A percentile compares a stretch with the other conserved stretches of the same genome.
Evolutionary conservation across 2,888 invertebrate species (phyloP).

Genomic region (Sarcophaga caerulescens): DNA sequence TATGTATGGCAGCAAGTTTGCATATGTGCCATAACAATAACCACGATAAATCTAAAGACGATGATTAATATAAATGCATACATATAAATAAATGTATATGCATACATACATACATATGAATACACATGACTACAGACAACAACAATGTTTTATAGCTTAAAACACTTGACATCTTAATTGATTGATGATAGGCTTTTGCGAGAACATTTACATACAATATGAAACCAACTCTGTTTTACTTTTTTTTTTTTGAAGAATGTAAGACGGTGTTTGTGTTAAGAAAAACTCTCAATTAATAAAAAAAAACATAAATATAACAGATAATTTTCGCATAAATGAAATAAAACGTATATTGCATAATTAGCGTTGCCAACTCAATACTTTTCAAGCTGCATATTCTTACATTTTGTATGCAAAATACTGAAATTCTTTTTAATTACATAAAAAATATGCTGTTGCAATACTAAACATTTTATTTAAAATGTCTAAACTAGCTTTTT

Average conservation of each 20-base stretch:
- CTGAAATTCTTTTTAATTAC: too few species aligned
- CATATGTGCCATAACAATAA: neutral
- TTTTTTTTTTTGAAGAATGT: neutral
- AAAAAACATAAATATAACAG: neutral
- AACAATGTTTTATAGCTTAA: conserved; percentile 27
- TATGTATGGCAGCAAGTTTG: too few species aligned
- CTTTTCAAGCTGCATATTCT: too few species aligned
- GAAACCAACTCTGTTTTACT: neutral
- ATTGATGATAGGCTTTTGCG: conserved; percentile 59
- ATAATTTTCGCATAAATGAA: neutral
- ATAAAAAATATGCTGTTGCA: too few species aligned
- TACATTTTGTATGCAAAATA: too few species aligned
- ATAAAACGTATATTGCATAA: neutral
- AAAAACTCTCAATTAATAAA: neutral
- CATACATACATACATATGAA: neutral
- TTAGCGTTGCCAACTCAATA: too few species aligned
- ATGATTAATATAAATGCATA: neutral
- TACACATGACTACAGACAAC: neutral
- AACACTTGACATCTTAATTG: conserved; percentile 63
- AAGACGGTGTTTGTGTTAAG: neutral
- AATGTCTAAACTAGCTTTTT: too few species aligned
- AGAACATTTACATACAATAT: conserved; percentile 43
- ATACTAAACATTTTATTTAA: too few species aligned
- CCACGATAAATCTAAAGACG: neutral
- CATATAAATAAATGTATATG: neutral